A percentile compares a stretch with the other conserved stretches of the same genome.
Evolutionary conservation across 92 coral and sea anemone species (phyloP).

Genomic region (Zoanthus sansibaricus): DNA sequence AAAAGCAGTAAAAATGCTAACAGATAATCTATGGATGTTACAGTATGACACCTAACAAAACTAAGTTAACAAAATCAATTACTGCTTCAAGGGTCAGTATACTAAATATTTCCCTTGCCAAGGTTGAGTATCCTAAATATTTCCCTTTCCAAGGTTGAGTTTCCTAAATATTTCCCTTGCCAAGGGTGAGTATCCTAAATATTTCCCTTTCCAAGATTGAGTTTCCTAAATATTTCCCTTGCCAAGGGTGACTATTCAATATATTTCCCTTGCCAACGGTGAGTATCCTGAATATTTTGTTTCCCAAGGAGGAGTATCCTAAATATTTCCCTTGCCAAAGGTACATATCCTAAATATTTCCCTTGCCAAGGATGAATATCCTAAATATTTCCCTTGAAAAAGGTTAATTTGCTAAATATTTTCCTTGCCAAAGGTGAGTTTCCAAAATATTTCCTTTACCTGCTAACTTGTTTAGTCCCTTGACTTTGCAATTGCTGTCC

Average conservation of each 20-base stretch:
- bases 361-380: background rate
- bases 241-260: background rate
- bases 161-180: background rate
- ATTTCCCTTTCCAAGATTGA: background rate
- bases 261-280: background rate
- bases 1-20: no score
- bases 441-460: background rate
- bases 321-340: background rate
- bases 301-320: background rate
- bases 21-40: no score
- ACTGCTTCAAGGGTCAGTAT: no score
- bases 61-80: background rate
- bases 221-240: background rate
- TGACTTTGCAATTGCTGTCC: background rate
- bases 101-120: background rate
- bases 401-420: background rate
- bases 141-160: background rate
- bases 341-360: background rate
- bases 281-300: background rate
- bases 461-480: conserved; percentile 16
- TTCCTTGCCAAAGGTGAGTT: background rate
- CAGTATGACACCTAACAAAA: background rate
- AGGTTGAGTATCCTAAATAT: background rate
- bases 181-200: background rate
- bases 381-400: background rate